Evolutionary conservation across 2,797 vertebrate species (phyloP).

Genomic region (Micropoecilia bifurca): DNA sequence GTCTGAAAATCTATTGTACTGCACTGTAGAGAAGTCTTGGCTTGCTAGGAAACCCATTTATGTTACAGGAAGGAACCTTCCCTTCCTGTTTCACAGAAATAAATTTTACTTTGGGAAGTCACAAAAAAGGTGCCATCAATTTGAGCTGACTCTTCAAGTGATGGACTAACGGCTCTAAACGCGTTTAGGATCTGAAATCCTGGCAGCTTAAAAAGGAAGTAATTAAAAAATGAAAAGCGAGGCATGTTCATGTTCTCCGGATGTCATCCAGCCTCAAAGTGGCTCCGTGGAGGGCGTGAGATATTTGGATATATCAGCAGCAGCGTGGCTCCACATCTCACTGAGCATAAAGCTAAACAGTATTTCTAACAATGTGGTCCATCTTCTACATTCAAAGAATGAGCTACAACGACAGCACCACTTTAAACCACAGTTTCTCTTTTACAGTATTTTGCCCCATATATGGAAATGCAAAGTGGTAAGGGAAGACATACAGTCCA

Average conservation of each 20-base stretch:
- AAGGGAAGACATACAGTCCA: neutral
- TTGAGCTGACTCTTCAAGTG: neutral
- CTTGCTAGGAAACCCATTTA: neutral
- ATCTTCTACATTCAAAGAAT: neutral
- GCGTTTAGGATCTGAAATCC: neutral
- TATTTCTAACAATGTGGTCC: neutral
- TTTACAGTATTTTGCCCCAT: neutral
- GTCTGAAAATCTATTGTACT: neutral
- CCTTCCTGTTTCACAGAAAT: neutral
- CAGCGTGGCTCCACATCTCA: neutral
- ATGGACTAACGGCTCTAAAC: neutral
- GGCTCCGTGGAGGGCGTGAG: too few relatives aligned
- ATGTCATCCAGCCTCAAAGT: neutral
- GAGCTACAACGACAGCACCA: neutral
- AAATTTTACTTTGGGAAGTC: neutral
- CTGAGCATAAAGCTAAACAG: neutral
- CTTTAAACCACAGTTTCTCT: neutral
- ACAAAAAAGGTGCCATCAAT: neutral
- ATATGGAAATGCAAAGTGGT: neutral
- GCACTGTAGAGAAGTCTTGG: neutral
- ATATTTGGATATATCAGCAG: constrained; percentile 1
- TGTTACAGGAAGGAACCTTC: too few relatives aligned
- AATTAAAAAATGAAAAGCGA: neutral
- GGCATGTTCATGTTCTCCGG: neutral
- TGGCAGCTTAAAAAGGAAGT: neutral